Percentiles rank a stretch among this genome's conserved stretches.
Conservation (phyloP, 2,888 invertebrate genomes). For the Phaonia tiefii region DNA sequence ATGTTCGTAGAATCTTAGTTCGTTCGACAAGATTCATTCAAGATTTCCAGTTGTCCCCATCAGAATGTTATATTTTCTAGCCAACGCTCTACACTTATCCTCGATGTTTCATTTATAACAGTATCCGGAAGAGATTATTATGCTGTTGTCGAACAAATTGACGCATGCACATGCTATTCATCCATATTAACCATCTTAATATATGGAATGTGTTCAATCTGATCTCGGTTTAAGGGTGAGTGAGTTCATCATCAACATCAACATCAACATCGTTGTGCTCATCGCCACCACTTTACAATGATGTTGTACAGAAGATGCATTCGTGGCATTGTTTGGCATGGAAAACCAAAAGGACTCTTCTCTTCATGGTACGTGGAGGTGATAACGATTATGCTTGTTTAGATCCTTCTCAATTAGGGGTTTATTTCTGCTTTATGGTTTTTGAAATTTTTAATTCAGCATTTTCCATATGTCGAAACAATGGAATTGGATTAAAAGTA, state of each 20-base stretch:
- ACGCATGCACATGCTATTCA: slow-evolving; percentile 45
- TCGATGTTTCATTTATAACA: slow-evolving; percentile 46
- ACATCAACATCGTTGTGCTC: neutral
- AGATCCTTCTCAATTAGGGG: slow-evolving; percentile 66
- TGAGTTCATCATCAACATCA: slow-evolving; percentile 40
- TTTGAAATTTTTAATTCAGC: slow-evolving; percentile 5
- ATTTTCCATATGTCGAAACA: slow-evolving; percentile 55
- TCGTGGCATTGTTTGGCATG: neutral
- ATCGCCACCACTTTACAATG: slow-evolving; percentile 8
- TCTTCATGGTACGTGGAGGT: slow-evolving; percentile 69
- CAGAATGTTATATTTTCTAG: neutral
- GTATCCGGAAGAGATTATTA: slow-evolving; percentile 68
- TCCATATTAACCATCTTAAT: slow-evolving; percentile 16
- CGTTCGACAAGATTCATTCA: neutral
- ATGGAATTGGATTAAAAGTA: slow-evolving; percentile 69
- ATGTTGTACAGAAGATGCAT: neutral
- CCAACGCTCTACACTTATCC: slow-evolving; percentile 24
- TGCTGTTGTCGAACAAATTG: slow-evolving; percentile 51
- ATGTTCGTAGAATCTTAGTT: neutral
- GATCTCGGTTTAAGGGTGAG: slow-evolving; percentile 64
- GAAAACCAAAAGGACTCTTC: slow-evolving; percentile 15
- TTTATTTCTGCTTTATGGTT: slow-evolving; percentile 15
- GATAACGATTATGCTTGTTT: slow-evolving; percentile 71
- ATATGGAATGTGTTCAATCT: slow-evolving; percentile 54
- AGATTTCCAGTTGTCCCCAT: neutral